Conservation (phyloP, 2,797 vertebrate genomes). For the Lophotriccus pileatus region DNA sequence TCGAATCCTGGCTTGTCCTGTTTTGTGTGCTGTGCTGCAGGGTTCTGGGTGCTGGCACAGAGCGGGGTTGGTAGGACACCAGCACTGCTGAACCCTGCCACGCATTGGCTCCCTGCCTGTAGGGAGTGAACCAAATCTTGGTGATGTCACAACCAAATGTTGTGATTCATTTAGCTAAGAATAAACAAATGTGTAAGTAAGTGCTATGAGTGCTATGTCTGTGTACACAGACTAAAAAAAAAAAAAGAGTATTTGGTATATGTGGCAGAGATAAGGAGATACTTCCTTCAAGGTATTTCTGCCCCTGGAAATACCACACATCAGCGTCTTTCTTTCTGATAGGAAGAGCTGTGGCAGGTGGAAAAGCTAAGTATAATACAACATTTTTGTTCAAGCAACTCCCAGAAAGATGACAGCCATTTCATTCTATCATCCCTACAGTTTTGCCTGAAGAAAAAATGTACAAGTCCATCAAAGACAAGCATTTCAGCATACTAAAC, state of each 20-base stretch:
- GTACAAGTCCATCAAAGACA: not conserved
- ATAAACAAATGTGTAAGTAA: too few species aligned
- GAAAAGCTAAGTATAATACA: too few species aligned
- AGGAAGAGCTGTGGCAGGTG: too few species aligned
- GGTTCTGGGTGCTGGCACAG: accelerated
- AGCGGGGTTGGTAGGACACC: accelerated
- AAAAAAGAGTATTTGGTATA: too few species aligned
- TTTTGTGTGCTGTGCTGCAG: not conserved
- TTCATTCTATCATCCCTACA: not conserved
- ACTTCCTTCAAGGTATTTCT: too few species aligned
- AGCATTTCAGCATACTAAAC: not conserved
- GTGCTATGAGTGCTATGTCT: too few species aligned
- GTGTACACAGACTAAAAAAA: too few species aligned
- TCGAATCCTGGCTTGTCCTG: not conserved
- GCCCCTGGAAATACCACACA: too few species aligned
- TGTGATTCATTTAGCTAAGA: not conserved
- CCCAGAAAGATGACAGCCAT: not conserved
- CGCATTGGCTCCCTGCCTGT: not conserved
- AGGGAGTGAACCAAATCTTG: not conserved
- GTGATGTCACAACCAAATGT: not conserved
- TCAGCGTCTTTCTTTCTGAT: too few species aligned
- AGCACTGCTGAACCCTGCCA: not conserved
- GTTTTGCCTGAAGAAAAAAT: not conserved
- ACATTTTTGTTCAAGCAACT: not conserved
- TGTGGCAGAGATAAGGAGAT: too few species aligned